These are phyloP conservation scores for Brachymystax lenok DNA, from an alignment of 2,797 vertebrate species.

Conservation along the genomic window DNA sequence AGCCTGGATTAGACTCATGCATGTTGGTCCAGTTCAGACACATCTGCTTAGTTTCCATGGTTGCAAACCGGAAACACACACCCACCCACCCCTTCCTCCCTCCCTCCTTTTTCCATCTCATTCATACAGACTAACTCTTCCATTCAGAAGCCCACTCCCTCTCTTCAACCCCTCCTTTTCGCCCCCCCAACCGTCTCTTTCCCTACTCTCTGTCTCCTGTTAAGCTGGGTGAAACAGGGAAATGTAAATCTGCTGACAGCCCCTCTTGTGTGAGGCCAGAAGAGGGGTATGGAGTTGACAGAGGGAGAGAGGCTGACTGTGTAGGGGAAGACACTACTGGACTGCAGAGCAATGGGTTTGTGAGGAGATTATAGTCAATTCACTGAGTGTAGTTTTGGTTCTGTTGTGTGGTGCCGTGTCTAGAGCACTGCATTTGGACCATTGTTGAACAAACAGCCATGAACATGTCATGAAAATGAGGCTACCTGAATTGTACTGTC, in stretches of 20 bases:
- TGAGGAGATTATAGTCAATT: not conserved
- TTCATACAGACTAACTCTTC: conserved; percentile 14
- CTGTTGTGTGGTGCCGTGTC: no score
- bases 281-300: conserved; percentile 60
- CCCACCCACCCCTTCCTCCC: conserved; percentile 15
- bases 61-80: conserved; percentile 53
- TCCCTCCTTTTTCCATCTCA: conserved; percentile 16
- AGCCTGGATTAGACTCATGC: conserved; percentile 37
- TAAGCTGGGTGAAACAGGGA: conserved; percentile 68
- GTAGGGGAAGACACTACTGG: conserved; percentile 1
- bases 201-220: conserved; percentile 19
- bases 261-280: conserved; percentile 77
- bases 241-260: conserved; percentile 67
- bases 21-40: conserved; percentile 46
- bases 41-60: conserved; percentile 53
- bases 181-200: not conserved
- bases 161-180: conserved; percentile 6
- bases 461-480: not conserved
- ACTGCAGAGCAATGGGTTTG: not conserved
- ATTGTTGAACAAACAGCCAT: not conserved
- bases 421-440: no score
- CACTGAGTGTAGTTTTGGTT: no score
- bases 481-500: not conserved
- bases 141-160: conserved; percentile 12
- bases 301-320: conserved; percentile 52